Evolutionary conservation across 2,888 invertebrate genomes (phyloP), one percentile per base, ranked within the genome.

Genomic region (Trichopria drosophilae): DNA sequence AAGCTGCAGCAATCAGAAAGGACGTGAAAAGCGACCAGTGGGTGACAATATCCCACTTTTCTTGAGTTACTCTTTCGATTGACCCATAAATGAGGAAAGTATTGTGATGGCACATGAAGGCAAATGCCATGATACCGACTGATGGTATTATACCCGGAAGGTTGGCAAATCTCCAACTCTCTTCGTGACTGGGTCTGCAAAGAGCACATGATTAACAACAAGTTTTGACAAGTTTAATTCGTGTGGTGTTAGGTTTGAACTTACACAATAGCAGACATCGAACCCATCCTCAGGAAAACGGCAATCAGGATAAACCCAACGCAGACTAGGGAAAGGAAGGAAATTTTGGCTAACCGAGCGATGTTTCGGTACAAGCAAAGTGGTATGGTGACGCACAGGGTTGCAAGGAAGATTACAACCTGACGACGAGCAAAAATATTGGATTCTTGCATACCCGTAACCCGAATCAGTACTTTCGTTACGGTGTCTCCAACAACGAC

Each of bases 21-120:
- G 90, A 87, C 39, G 86, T 84, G 49, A 84, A 79, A 50, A 92
- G 82, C 15, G 90, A 89, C 69, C 84, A 81, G 73, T 91, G 90
- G 2, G 90, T 90, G 15, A 92, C 88, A 61, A 82, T 80, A 65
- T 87, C 86, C 91, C 91, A 92, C 59, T 86, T 81, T 58, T 83
- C 80, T 71, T 87, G 83, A 31, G 83, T 84, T 4, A 88, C 86
- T 59, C 87, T 83, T 67, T 85, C 82, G 75, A 92, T 84, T 28
- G 90, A 90, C 52, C 85, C 84, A 77, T 89, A 91, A 59, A 92
- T 84, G 55, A 92, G 80, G 72, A 91, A 92, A 47, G 89, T 89
- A 72, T 90, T 91, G 76, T 91, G 91, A 67, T 92, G 91, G 69
- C 91, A 92, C 90, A 92, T 90, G 72, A 90, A 92, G n/a, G 90